Conservation (phyloP, 2,888 invertebrate genomes). For the Arctia plantaginis region DNA sequence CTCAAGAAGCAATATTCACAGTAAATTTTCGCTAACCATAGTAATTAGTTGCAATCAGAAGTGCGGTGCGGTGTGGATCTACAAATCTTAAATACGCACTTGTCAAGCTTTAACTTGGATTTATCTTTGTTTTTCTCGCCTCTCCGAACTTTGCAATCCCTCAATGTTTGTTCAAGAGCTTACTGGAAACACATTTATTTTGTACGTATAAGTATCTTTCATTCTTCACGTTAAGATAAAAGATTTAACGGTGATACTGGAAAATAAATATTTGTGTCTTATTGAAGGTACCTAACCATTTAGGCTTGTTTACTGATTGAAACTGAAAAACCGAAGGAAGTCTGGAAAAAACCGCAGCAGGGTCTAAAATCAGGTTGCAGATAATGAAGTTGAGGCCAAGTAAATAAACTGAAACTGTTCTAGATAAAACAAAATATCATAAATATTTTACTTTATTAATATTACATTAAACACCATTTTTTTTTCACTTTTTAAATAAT, state of each 20-base stretch:
- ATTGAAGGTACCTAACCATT: not conserved
- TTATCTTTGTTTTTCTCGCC: slow-evolving; percentile 81
- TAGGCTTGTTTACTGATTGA: not conserved
- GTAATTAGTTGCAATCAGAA: slow-evolving; percentile 70
- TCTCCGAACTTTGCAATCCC: slow-evolving; percentile 72
- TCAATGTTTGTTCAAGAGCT: slow-evolving; percentile 78
- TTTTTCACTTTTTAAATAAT: no score
- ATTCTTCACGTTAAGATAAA: slow-evolving; percentile 23
- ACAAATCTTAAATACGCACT: slow-evolving; percentile 67
- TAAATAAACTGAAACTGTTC: not conserved
- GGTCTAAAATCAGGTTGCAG: not conserved
- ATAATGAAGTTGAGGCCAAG: not conserved
- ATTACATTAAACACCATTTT: no score
- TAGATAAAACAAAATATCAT: not conserved
- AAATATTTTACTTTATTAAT: no score
- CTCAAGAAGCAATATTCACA: slow-evolving; percentile 14
- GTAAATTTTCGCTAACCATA: slow-evolving; percentile 50
- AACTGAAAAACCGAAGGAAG: not conserved
- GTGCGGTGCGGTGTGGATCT: slow-evolving; percentile 48
- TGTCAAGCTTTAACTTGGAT: slow-evolving; percentile 74
- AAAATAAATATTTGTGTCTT: not conserved
- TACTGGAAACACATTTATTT: slow-evolving; percentile 64
- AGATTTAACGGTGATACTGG: not conserved
- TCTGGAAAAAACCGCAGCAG: not conserved
- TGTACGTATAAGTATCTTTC: slow-evolving; percentile 44